These are phyloP conservation scores for Vanacampus margaritifer DNA, from an alignment of 2,113 vertebrate genomes.

Conservation along the genomic window DNA sequence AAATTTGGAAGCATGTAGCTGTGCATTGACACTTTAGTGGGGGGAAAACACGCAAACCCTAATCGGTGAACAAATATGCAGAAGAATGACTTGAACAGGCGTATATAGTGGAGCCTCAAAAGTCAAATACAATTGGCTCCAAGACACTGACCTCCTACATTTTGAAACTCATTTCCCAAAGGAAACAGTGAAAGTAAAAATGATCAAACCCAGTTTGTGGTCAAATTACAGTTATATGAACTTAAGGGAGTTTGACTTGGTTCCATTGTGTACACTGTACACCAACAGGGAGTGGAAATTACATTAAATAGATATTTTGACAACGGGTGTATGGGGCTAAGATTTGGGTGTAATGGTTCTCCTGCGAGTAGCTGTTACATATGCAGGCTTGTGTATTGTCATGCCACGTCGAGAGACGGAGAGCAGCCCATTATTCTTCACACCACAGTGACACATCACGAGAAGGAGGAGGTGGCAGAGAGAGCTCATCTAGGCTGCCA, in stretches of 20 bases:
- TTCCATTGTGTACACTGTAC: not conserved
- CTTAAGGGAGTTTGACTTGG: too few species aligned
- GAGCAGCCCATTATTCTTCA: not conserved
- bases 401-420: not conserved
- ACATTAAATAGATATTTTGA: not conserved
- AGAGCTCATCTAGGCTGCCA: constrained; percentile 51
- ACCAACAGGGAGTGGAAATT: not conserved
- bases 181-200: not conserved
- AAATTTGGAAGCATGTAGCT: not conserved
- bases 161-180: not conserved
- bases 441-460: not conserved
- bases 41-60: not conserved
- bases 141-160: not conserved
- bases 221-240: too few species aligned
- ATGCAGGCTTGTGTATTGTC: not conserved
- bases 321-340: not conserved
- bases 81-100: not conserved
- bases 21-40: not conserved
- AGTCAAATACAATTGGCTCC: too few species aligned
- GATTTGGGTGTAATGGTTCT: not conserved
- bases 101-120: too few species aligned
- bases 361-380: not conserved
- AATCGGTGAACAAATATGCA: not conserved
- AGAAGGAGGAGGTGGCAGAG: constrained; percentile 28
- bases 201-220: not conserved